Percentiles rank a stretch among this genome's conserved stretches.
Evolutionary conservation across 2,888 invertebrate genomes (phyloP).

Genomic region (Dasysyrphus albostriatus): DNA sequence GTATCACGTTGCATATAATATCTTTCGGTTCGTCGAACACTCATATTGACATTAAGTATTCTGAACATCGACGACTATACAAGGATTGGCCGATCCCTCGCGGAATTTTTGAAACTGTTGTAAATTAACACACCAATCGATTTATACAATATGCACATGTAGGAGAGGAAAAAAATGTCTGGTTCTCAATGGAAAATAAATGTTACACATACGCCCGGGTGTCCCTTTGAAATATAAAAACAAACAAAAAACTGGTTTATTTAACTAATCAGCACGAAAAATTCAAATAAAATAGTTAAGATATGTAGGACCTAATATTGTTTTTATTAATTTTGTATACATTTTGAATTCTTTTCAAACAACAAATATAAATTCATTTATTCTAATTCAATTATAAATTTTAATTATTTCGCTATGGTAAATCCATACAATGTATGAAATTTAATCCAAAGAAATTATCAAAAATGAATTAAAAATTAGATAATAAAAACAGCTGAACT

Average conservation of each 20-base stretch:
- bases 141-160: not conserved
- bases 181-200: conserved; percentile 32
- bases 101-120: conserved; percentile 18
- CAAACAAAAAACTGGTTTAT: not conserved
- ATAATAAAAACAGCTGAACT: not conserved
- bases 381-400: not conserved
- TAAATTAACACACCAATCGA: conserved; percentile 19
- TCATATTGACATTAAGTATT: conserved; percentile 43
- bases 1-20: conserved; percentile 21
- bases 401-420: not conserved
- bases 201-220: conserved; percentile 56
- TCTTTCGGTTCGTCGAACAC: conserved; percentile 33
- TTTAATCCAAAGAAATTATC: not conserved
- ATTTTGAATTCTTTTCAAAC: not conserved
- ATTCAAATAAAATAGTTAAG: not conserved
- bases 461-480: not conserved
- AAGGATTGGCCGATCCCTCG: conserved; percentile 43
- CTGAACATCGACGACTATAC: conserved; percentile 43
- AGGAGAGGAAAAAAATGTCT: not conserved
- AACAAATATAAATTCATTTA: not conserved
- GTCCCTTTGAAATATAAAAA: conserved; percentile 13
- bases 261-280: conserved; percentile 16
- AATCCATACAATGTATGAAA: not conserved
- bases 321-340: not conserved
- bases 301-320: not conserved